Evolutionary conservation across 2,888 invertebrate species (phyloP), one percentile per base, ranked within the genome.

Genomic region (Lasioglossum oenotherae): DNA sequence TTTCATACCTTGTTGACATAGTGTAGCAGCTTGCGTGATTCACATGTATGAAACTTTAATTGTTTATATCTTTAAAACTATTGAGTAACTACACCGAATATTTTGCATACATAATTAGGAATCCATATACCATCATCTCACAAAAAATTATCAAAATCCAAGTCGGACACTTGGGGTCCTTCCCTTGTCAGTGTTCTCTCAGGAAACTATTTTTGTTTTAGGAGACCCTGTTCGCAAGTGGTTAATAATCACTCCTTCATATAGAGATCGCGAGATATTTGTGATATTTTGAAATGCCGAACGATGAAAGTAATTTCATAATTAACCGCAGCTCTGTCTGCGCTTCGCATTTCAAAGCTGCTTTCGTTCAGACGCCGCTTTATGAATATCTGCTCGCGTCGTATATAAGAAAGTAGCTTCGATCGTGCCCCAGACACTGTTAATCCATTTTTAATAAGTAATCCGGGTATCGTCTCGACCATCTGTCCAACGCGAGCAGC

Each of bases 381-480:
- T 41, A 69, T 69, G 35, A 75, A 86, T 81, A 57, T 79, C 82
- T 44, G 84, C 72, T 78, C 75, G 72, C 75, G 44, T 87, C 69
- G 74, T 81, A 57, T 71, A 80, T 86, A 81, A 83, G 82, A 80
- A 72, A 85, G 74, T 64, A 64, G 14, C 53, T 72, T 75, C 79
- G 53, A 76, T 76, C 75, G 74, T 69, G 67, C 44, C 71, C 60
- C 75, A 60, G 78, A 84, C 81, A 79, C 76, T 81, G 82, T 87
- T 85, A 87, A 87, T 87, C 85, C 79, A 69, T 77, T 72, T 78
- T 81, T 79, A 80, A 87, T 87, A 85, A 88, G 88, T 88, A 88
- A 89, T 88, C 88, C 79, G 80, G 49, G 78, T 73, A 69, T 81
- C 72, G 41, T 73, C 73, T 69, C 67, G 73, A 35, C 49, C 81